phyloP scores from a whole-genome alignment of 2,888 invertebrate species.

The Parelbella ahira region DNA sequence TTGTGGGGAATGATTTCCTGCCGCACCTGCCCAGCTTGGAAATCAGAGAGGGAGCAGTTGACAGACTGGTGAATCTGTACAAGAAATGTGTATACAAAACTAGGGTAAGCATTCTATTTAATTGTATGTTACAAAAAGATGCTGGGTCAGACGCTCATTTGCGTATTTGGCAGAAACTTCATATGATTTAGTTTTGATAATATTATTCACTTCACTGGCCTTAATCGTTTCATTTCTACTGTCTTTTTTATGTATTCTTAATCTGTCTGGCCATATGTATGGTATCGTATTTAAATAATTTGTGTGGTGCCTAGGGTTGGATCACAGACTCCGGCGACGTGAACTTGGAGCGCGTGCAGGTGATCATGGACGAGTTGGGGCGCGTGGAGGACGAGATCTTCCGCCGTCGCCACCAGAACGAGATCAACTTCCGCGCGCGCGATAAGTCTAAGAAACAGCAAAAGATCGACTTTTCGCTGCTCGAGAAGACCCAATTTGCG shows the following conservation, averaged over 20 bases:
- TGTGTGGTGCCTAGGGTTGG: slow-evolving; percentile 84
- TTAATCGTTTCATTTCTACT: too few relatives aligned
- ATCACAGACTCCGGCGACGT: slow-evolving; percentile 97
- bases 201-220: too few relatives aligned
- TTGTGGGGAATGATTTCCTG: slow-evolving; percentile 99
- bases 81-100: slow-evolving; percentile 97
- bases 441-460: slow-evolving; percentile 86
- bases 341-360: slow-evolving; percentile 94
- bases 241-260: too few relatives aligned
- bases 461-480: slow-evolving; percentile 84
- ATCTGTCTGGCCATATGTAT: too few relatives aligned
- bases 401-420: slow-evolving; percentile 92
- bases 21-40: slow-evolving; percentile 99
- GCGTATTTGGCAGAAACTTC: too few relatives aligned
- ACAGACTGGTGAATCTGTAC: slow-evolving; percentile 94
- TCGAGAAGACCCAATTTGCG: slow-evolving; percentile 88
- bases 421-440: slow-evolving; percentile 88
- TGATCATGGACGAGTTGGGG: slow-evolving; percentile 96
- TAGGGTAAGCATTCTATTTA: too few relatives aligned
- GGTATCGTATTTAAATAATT: background rate
- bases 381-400: slow-evolving; percentile 98
- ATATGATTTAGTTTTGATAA: too few relatives aligned
- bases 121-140: too few relatives aligned
- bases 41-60: slow-evolving; percentile 98
- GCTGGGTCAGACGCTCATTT: too few relatives aligned